phyloP scores from a whole-genome alignment of 2,888 invertebrate species.

The Stenichneumon culpator region DNA sequence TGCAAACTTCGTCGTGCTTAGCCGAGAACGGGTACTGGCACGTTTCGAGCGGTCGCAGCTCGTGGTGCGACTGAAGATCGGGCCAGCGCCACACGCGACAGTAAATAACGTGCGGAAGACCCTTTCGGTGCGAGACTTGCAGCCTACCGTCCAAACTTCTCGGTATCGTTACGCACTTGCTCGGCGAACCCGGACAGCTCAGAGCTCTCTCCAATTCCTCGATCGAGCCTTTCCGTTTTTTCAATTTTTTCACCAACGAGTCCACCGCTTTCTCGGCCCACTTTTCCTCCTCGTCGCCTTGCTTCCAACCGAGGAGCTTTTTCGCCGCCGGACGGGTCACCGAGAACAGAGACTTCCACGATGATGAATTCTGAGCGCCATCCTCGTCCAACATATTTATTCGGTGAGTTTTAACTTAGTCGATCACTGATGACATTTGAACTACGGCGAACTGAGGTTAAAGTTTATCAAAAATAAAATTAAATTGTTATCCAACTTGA shows the following conservation, averaged over 20 bases:
- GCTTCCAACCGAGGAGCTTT: constrained; percentile 98
- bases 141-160: constrained; percentile 97
- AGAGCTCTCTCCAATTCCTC: constrained; percentile 93
- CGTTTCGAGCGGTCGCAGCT: constrained; percentile 97
- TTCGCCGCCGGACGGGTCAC: constrained; percentile 98
- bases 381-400: constrained; percentile 88
- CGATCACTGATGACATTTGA: not conserved
- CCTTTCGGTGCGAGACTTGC: constrained; percentile 99
- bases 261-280: constrained; percentile 99
- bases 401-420: not conserved
- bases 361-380: constrained; percentile 85
- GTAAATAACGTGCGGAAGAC: constrained; percentile 99
- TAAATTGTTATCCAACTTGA: not conserved
- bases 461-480: not conserved
- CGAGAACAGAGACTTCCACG: constrained; percentile 97
- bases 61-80: constrained; percentile 99
- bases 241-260: constrained; percentile 96
- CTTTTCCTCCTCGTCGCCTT: constrained; percentile 98
- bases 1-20: constrained; percentile 99
- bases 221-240: constrained; percentile 97
- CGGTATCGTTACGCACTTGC: constrained; percentile 99
- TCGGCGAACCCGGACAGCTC: constrained; percentile 97
- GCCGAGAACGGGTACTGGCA: constrained; percentile 99
- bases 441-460: not conserved
- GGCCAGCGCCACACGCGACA: constrained; percentile 99